Base-by-base conservation (phyloP, 2,797 vertebrate genomes). In the Pyrocephalus nanus region DNA sequence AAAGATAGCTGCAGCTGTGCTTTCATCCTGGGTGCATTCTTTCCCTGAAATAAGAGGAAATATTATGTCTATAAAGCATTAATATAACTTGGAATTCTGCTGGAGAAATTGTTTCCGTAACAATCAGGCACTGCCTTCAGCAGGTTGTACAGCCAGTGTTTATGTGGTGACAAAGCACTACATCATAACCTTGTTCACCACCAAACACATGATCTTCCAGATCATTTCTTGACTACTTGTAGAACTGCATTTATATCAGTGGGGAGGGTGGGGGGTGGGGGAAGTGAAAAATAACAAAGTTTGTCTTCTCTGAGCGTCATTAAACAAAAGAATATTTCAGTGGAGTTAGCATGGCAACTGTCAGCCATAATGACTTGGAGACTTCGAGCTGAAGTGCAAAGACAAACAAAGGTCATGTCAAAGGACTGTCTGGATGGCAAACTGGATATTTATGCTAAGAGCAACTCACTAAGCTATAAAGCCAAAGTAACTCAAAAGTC, bases 21-120 rank as follows among this genome's bases (percentile, higher is more conserved):
- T 99, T 96, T 99, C 99, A 87, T 99, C 99, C 94, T 99, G 99
- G 29, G 97, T 98, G 86, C 99, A 99, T 51, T 99, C 99, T 19
- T 98, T 99, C 77, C 99, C 99, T 99, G 91, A 69, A 95, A 83
- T 13, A 34, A 89, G 21, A 92, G 40, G 42, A 25, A 94, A 48
- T 20, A 76, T 38, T 90, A 64, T 20, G 11, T 61, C 55, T 86
- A 51, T 15, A 84, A 82, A 86, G 11, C 19, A 75, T 19, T 19
- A 57, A 40, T 10, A n/a, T 4, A 88, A 64, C 12, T 70, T 73
- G 11, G 13, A 86, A 77, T 69, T 47, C 54, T 55, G 12, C 10
- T 69, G 11, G 26, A 79, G 30, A 93, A 74, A 66, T 17, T n/a
- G 40, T 60, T 90, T 47, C 18, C 62, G 15, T 36, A 43, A 72